phyloP scores from a whole-genome alignment of 1,140 invertebrate genomes.

The Eriocheir sinensis region DNA sequence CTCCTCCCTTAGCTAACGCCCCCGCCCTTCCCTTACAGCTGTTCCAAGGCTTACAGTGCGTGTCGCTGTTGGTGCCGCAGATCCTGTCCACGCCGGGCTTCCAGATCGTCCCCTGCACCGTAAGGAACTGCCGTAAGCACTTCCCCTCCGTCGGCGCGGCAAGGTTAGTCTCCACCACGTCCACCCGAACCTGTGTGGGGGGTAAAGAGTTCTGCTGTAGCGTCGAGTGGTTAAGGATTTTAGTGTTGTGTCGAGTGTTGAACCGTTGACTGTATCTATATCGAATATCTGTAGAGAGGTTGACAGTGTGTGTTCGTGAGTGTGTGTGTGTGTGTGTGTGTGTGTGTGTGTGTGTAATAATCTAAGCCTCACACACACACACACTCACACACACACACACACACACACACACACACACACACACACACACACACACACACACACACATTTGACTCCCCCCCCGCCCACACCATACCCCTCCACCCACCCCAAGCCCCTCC shows the following conservation, averaged over 20 bases:
- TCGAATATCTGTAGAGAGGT: not conserved
- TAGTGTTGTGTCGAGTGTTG: not conserved
- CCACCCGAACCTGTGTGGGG: conserved; percentile 43
- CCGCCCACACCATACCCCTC: too few relatives aligned
- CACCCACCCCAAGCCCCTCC: too few relatives aligned
- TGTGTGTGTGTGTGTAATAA: conserved; percentile 20
- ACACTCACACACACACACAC: too few relatives aligned
- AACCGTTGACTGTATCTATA: not conserved
- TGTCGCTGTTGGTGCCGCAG: conserved; percentile 68
- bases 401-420: too few relatives aligned
- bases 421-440: too few relatives aligned
- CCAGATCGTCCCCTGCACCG: conserved; percentile 64
- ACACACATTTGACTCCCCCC: too few relatives aligned
- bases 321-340: conserved; percentile 38
- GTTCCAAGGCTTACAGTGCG: conserved; percentile 53
- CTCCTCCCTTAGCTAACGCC: too few relatives aligned
- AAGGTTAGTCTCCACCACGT: conserved; percentile 60
- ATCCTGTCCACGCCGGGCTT: conserved; percentile 30
- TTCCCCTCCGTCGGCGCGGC: conserved; percentile 61
- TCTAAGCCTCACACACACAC: too few relatives aligned
- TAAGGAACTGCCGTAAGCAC: conserved; percentile 59
- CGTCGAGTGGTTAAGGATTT: not conserved
- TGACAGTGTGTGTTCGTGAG: not conserved
- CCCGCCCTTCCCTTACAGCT: not conserved
- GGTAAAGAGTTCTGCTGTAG: too few relatives aligned